These are phyloP conservation scores for Monodelphis domestica DNA, from an alignment of 2,797 vertebrate genomes.

Conservation along the genomic window DNA sequence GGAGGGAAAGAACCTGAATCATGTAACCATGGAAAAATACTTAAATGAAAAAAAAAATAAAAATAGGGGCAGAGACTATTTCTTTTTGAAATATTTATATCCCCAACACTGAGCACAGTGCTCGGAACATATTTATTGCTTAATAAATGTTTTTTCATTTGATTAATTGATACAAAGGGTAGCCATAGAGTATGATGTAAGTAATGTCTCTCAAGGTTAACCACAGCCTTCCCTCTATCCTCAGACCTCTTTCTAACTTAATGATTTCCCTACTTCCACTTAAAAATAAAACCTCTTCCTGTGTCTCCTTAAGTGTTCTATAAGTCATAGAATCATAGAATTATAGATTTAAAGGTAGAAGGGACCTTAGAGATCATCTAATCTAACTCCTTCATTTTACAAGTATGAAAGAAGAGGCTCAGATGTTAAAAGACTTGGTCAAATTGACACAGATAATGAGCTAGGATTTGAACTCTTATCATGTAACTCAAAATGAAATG, in stretches of 20 bases:
- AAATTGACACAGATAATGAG: not conserved
- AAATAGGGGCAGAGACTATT: no score
- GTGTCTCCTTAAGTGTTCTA: not conserved
- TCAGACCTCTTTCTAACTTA: not conserved
- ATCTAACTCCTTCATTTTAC: not conserved
- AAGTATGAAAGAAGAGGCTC: not conserved
- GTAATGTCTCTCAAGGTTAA: not conserved
- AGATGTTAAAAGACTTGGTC: not conserved
- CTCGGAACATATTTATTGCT: no score
- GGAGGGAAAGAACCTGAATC: no score
- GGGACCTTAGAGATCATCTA: not conserved
- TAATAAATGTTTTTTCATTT: not conserved
- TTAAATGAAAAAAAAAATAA: no score
- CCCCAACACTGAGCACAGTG: no score
- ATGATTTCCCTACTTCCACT: not conserved
- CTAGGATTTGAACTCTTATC: not conserved
- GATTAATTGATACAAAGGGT: not conserved
- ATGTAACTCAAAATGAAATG: not conserved
- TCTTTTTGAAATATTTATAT: no score
- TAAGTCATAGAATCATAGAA: not conserved
- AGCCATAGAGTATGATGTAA: not conserved
- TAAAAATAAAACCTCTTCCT: no score
- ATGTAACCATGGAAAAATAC: no score
- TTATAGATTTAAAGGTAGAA: not conserved
- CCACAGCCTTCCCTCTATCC: not conserved